A percentile compares a stretch with the other conserved stretches of the same genome.
Evolutionary conservation across 2,113 vertebrate genomes (phyloP).

Genomic region (Carlito syrichta): DNA sequence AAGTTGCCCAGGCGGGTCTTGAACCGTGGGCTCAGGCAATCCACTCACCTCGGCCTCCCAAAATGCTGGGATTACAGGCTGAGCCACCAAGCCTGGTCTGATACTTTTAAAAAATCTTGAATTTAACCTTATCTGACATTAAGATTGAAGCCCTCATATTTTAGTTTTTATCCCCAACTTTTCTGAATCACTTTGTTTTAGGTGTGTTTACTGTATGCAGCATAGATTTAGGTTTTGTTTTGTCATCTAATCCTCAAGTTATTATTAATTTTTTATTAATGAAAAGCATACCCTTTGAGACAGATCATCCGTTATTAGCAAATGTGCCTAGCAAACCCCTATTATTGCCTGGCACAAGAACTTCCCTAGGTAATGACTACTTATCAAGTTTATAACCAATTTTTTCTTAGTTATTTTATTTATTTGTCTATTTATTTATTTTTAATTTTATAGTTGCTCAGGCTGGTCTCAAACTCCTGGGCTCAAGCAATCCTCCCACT

Average conservation of each 20-base stretch:
- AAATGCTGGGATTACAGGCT: too few relatives aligned
- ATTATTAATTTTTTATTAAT: background rate
- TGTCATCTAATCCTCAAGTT: background rate
- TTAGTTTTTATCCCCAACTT: background rate
- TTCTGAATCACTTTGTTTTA: background rate
- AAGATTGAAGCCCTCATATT: background rate
- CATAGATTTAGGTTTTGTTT: background rate
- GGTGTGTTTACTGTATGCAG: background rate
- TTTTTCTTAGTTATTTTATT: background rate
- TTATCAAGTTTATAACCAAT: background rate
- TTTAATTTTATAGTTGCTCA: too few relatives aligned
- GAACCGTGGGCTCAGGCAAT: too few relatives aligned
- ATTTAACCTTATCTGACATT: background rate
- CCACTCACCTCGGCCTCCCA: too few relatives aligned
- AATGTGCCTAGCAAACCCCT: too few relatives aligned
- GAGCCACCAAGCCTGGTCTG: too few relatives aligned
- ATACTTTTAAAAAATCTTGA: too few relatives aligned
- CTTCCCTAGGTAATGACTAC: background rate
- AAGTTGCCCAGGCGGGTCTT: too few relatives aligned
- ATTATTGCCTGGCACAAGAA: fast-evolving
- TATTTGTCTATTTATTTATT: too few relatives aligned
- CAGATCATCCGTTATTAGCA: background rate
- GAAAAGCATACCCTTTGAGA: background rate
- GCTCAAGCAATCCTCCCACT: too few relatives aligned
- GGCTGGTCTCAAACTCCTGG: too few relatives aligned